Evolutionary conservation across 1,140 invertebrate species (phyloP), one percentile per base, ranked within the genome.

Genomic region (Gonatopus flavifemur): DNA sequence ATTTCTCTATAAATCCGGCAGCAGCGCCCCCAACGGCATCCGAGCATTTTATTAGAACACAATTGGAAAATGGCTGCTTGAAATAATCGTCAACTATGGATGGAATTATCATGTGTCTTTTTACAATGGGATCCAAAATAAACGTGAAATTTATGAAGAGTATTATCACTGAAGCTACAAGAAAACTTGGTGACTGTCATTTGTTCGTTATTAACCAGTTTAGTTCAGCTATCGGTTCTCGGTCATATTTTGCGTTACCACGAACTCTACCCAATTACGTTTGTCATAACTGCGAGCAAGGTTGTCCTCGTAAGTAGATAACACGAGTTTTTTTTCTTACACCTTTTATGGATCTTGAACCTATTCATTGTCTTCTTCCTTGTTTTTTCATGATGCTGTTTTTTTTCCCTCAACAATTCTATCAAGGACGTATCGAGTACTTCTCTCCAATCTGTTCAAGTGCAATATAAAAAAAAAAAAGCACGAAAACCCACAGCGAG

Each of bases 121-220:
- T 45, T 68, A 65, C 66, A 43, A 70, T 63, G 62, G 62, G 69
- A 64, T 61, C 55, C 44, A 38, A 39, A 54, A 60, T 56, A 44
- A 45, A 16, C 50, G 43, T 42, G 22, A 50, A 60, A 54, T 57
- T 41, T 3, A 54, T 39, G 35, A 44, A 30, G 28, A 38, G 37
- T 35, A 51, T 55, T 38, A 43, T 42, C 8, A 21, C 15, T 18
- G 47, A 36, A 32, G 25, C 24, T 33, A 45, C 19, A 8, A 30
- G 10, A 13, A n/a, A n/a, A n/a, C 22, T 47, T 24, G 31, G 10
- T 10, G 12, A 30, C 25, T 41, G 47, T 4, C 10, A 13, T 41
- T 44, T 47, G 15, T 46, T 32, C 24, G 31, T 24, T n/a, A 12
- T 15, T 6, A 36, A 15, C 9, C 28, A 35, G 15, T 30, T 33